phyloP scores from a whole-genome alignment of 2,113 vertebrate species.

The Chionodraco myersi region DNA sequence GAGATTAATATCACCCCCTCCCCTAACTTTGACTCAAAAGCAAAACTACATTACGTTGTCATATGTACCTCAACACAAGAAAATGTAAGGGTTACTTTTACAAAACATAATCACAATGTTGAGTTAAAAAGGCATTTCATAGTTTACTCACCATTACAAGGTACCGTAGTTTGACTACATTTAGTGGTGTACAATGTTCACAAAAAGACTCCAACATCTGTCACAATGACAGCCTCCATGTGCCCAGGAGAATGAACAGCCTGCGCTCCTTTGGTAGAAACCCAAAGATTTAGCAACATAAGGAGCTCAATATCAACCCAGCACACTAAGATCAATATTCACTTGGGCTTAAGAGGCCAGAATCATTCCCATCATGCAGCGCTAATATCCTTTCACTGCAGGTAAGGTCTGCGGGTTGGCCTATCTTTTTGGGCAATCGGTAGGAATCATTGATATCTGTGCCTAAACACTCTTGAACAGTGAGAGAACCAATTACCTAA shows the following conservation, averaged over 20 bases:
- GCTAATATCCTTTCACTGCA: slow-evolving; percentile 67
- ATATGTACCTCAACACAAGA: neutral
- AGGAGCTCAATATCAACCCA: slow-evolving; percentile 69
- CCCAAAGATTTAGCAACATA: slow-evolving; percentile 57
- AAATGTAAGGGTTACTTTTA: neutral
- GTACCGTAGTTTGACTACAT: neutral
- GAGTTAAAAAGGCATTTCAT: neutral
- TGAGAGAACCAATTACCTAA: slow-evolving; percentile 51
- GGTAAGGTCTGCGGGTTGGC: slow-evolving; percentile 43
- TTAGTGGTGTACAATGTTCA: neutral
- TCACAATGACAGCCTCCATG: slow-evolving; percentile 20
- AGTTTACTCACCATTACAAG: neutral
- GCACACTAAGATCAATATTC: slow-evolving; percentile 78
- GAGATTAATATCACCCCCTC: too few species aligned
- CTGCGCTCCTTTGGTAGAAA: slow-evolving; percentile 39
- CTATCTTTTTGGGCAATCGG: slow-evolving; percentile 54
- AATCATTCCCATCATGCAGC: slow-evolving; percentile 68
- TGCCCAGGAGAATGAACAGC: slow-evolving; percentile 40
- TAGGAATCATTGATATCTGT: slow-evolving; percentile 66
- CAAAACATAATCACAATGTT: neutral
- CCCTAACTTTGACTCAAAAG: neutral
- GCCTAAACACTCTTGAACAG: slow-evolving; percentile 49
- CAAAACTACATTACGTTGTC: neutral
- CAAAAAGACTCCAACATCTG: neutral
- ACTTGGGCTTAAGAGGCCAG: slow-evolving; percentile 72